A percentile compares a stretch with the other conserved stretches of the same genome.
These are phyloP conservation scores for Dendrocopos noguchii DNA, from an alignment of 2,113 vertebrate species.

Conservation along the genomic window DNA sequence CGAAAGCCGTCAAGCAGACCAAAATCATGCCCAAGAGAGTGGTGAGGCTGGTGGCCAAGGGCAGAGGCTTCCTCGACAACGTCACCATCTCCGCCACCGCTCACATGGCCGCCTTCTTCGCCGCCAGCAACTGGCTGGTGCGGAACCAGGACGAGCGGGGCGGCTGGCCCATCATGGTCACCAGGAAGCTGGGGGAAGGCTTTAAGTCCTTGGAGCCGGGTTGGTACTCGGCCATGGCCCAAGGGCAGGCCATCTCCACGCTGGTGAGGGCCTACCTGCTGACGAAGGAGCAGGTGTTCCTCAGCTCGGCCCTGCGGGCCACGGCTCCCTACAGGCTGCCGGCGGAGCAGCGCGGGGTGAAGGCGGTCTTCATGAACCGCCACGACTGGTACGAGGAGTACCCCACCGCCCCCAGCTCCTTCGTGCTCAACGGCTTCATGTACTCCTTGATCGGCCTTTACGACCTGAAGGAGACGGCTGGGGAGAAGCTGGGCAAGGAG, in stretches of 20 bases:
- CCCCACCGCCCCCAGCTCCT: conserved; percentile 94
- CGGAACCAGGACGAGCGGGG: conserved; percentile 94
- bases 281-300: conserved; percentile 88
- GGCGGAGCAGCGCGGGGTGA: conserved; percentile 92
- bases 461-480: conserved; percentile 92
- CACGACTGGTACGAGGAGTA: conserved; percentile 99
- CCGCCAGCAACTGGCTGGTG: conserved; percentile 93
- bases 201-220: conserved; percentile 93
- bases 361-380: conserved; percentile 92
- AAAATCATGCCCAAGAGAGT: conserved; percentile 93
- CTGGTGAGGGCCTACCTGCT: conserved; percentile 92
- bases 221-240: conserved; percentile 99
- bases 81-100: conserved; percentile 92
- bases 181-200: conserved; percentile 93
- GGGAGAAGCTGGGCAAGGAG: conserved; percentile 86
- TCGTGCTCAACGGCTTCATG: conserved; percentile 98
- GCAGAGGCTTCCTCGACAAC: conserved; percentile 90
- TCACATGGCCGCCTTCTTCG: conserved; percentile 94
- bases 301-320: conserved; percentile 87
- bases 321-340: conserved; percentile 89
- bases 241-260: conserved; percentile 97
- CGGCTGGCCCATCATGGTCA: conserved; percentile 98
- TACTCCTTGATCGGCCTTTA: conserved; percentile 94
- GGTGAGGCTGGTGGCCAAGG: conserved; percentile 82
- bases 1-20: conserved; percentile 95